Evolutionary conservation across 2,797 vertebrate species (phyloP), one percentile per base, ranked within the genome.

Genomic region (Arremon brunneinucha): DNA sequence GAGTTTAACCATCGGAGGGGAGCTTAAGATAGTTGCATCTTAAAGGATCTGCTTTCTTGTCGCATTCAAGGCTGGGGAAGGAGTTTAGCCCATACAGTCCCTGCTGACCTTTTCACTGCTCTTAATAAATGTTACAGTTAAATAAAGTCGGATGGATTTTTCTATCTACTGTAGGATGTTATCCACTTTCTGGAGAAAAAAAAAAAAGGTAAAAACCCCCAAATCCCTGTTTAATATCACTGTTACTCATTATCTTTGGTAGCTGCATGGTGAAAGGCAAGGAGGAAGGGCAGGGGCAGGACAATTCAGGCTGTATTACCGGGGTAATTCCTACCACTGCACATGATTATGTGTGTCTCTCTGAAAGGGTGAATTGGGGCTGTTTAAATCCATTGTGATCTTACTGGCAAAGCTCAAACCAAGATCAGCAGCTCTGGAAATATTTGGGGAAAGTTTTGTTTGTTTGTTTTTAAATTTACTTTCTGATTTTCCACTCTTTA

Each of bases 1-100:
- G 96, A 96, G 95, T 97, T 96, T 96, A 97, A 94, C 95, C 83
- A 65, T 95, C 87, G 82, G 93, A 96, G 92, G 90, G 90, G 95
- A 97, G 97, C 96, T 96, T 97, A 97, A 97, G 96, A 94, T 96
- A 97, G 96, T 96, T 94, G 95, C 97, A 97, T 97, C 97, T 96
- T 97, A 97, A 97, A 92, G 95, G 96, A 97, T 97, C 96, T 96
- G 91, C 94, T 96, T 96, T 93, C 96, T 96, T 97, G 96, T 96
- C 19, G 32, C 92, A 94, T 96, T 97, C 92, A 95, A 74, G 95
- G 88, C 93, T 89, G 87, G 56, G 63, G 95, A 94, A 94, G 93
- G 85, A 95, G 95, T 94, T 97, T 95, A 97, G 95, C 87, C 87
- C 53, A 19, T 91, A 82, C 9, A 13, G 91, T 94, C 91, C 1